Base-by-base conservation (phyloP, 92 coral and sea anemone genomes). In the Siderastrea radians region DNA sequence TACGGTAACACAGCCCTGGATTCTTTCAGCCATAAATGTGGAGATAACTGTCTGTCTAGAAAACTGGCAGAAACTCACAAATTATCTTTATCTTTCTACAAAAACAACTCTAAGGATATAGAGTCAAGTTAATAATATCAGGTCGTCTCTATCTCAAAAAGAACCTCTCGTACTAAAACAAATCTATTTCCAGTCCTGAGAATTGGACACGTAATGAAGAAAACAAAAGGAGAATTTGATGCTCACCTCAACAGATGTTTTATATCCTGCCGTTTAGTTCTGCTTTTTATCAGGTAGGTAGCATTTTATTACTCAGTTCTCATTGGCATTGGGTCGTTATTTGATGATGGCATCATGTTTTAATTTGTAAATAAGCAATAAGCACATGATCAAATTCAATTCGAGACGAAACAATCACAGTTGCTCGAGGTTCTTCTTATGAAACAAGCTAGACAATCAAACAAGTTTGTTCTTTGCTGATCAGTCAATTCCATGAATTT, bases 201-300 rank as follows among this genome's bases (percentile, higher is more conserved):
- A 26, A 26, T 26, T 26, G 38, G 38, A 26, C 38, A 26, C 38
- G 38, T 26, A 26, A 26, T 70, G 2, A 51, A 52, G 44, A 3
- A 54, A 74, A 59, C 82, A 61, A 59, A 13, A 26, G n/a, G n/a
- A 45, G 1, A 61, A 46, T 12, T 16, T 49, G 72, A 38, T 4
- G 49, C 59, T 12, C 0, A 49, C 6, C 79, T 43, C 26, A 55
- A 64, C 87, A 84, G 49, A 19, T 84, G 87, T 59, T 74, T 74
- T 53, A 14, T 16, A 26, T 73, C 19, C 49, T 62, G 19, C 46
- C 10, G 48, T 8, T 48, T 19, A 14, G 79, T n/a, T 74, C 87
- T 74, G 87, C 16, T 26, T 26, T 66, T 60, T 74, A 61, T 84
- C 87, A 84, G 74, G 50, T n/a, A 45, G 69, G 15, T 70, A 52